These are phyloP conservation scores for Penelope pileata DNA, from an alignment of 2,113 vertebrate genomes.

Conservation along the genomic window DNA sequence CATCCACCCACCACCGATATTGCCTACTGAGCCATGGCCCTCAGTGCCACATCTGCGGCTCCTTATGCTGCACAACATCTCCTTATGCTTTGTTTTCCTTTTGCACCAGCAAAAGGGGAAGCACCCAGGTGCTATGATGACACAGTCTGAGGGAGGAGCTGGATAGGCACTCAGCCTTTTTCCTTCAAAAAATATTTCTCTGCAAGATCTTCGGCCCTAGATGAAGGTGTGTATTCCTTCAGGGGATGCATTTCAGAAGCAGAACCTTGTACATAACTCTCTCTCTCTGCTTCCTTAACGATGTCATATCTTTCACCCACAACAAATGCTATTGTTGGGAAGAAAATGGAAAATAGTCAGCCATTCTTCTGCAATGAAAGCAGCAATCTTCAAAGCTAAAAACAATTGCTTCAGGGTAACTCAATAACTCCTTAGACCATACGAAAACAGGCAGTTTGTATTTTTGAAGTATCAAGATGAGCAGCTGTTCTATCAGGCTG, in stretches of 20 bases:
- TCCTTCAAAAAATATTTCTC: not conserved
- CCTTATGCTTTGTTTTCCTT: not conserved
- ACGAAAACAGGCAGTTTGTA: not conserved
- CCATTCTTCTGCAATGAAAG: slow-evolving; percentile 47
- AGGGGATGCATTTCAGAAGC: not conserved
- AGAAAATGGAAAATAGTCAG: slow-evolving; percentile 36
- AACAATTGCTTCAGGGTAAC: slow-evolving; percentile 11
- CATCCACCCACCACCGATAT: too few species aligned
- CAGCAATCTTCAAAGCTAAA: slow-evolving; percentile 36
- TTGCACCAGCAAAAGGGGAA: not conserved
- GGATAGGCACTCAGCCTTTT: not conserved
- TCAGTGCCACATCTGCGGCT: too few species aligned
- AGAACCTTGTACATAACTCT: slow-evolving; percentile 1
- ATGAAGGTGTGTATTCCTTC: not conserved
- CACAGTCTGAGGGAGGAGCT: not conserved
- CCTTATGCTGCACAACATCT: too few species aligned
- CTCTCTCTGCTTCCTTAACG: not conserved
- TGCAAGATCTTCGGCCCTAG: not conserved
- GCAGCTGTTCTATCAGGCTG: not conserved
- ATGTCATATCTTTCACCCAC: slow-evolving; percentile 12
- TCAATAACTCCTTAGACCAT: not conserved
- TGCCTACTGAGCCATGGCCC: too few species aligned
- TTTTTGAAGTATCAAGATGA: not conserved
- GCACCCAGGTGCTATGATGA: not conserved
- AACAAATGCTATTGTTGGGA: slow-evolving; percentile 30